Conservation (phyloP, 1,140 invertebrate genomes). For the Chionoecetes opilio region DNA sequence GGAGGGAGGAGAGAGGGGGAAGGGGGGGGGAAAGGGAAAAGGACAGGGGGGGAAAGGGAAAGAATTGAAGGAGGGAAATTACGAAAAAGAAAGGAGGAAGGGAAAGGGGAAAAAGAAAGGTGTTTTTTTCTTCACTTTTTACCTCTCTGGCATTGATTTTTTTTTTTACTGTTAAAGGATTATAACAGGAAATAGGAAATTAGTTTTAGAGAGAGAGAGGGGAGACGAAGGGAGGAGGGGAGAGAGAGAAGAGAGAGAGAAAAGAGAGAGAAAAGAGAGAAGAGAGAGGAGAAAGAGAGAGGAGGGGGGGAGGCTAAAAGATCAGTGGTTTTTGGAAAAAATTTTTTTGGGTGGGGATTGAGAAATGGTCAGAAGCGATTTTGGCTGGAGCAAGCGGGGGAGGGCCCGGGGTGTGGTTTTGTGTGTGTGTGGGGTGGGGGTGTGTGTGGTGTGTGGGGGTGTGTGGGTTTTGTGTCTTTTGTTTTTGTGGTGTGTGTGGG, state of each 20-base stretch:
- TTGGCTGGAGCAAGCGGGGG: too few relatives aligned
- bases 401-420: neutral
- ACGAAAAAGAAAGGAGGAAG: neutral
- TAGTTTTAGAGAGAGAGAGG: neutral
- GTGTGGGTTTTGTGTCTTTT: too few relatives aligned
- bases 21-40: neutral
- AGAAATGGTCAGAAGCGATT: too few relatives aligned
- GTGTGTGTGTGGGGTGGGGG: neutral
- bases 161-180: neutral
- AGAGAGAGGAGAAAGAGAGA: too few relatives aligned
- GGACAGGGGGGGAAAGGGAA: neutral
- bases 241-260: neutral
- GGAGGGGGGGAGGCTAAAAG: too few relatives aligned
- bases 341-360: too few relatives aligned
- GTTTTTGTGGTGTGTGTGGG: too few relatives aligned
- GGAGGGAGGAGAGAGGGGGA: neutral
- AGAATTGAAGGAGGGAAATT: neutral
- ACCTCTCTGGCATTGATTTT: neutral
- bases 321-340: too few relatives aligned
- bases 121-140: neutral
- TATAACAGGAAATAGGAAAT: neutral
- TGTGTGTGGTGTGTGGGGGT: constrained; percentile 11
- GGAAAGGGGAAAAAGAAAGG: neutral
- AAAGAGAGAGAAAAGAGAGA: too few relatives aligned
- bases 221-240: neutral